Base-by-base conservation (phyloP, 2,113 vertebrate species). In the Phocoena sinus region DNA sequence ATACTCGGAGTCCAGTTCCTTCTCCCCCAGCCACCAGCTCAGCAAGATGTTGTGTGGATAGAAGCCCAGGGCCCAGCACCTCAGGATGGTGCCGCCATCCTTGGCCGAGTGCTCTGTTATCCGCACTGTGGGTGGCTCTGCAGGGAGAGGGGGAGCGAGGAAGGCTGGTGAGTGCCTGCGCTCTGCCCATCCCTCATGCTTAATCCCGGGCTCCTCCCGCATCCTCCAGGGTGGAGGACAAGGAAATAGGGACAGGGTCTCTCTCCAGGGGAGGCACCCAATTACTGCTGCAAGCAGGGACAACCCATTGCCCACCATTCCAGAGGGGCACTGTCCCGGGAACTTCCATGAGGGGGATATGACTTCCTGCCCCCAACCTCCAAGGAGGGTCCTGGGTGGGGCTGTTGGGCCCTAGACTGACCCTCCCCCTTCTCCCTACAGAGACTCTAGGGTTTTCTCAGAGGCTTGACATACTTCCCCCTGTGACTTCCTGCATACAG, bases 21-120 rank as follows among this genome's bases (percentile, higher is more conserved):
- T 62, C 31, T 86, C 63, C 5, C 38, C 83, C 44, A 96, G 95
- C 96, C 92, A 92, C 95, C 94, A 94, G 70, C 88, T 97, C 92
- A 94, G 11, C 0, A 38, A 85, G 89, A 96, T 92, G 6, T 67
- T 89, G 50, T 0, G 18, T 56, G 95, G 92, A 20, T 96, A 94
- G 92, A 85, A 96, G 56, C 92, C 84, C 84, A 65, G 18, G 83
- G 96, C 92, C 95, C 89, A 92, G 92, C 89, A 94, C 38, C 33
- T 96, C 84, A 94, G 92, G 1, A 11, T 73, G 83, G 11, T 2
- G 4, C 38, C 1, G 1, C 92, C 33, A 0, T 89, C 36, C n/a
- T 47, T 41, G 18, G 60, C 63, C 3, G 0, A 36, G 41, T 91
- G 85, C 67, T 44, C 50, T 26, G 89, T 96, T 67, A 97, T 67